Percentiles rank a stretch among this genome's conserved stretches.
Conservation (phyloP, 1,140 invertebrate species). For the Tribolium castaneum region DNA sequence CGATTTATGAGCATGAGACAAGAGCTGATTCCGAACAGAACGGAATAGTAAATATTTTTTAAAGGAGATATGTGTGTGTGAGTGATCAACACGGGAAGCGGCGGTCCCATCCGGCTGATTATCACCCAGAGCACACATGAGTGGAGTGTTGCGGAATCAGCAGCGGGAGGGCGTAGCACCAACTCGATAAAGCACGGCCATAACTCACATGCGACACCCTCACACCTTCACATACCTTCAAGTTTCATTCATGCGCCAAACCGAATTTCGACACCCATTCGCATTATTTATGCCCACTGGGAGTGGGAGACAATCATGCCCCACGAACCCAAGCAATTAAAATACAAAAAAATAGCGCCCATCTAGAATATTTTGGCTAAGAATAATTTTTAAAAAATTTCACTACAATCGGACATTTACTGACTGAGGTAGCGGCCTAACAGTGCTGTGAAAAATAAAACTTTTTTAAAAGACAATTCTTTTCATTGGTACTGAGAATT, state of each 20-base stretch:
- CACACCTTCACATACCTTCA: slow-evolving; percentile 38
- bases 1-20: background rate
- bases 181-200: slow-evolving; percentile 51
- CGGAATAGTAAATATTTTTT: slow-evolving; percentile 22
- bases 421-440: too few relatives aligned
- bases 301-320: too few relatives aligned
- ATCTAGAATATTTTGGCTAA: too few relatives aligned
- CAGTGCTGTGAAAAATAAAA: too few relatives aligned
- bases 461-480: too few relatives aligned
- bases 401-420: too few relatives aligned
- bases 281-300: too few relatives aligned
- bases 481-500: too few relatives aligned
- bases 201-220: slow-evolving; percentile 52
- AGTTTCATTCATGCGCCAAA: slow-evolving; percentile 35
- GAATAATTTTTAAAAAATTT: too few relatives aligned
- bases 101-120: slow-evolving; percentile 50
- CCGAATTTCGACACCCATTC: background rate
- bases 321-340: too few relatives aligned
- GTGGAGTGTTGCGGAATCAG: slow-evolving; percentile 57
- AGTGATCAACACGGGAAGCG: slow-evolving; percentile 30
- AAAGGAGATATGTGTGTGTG: slow-evolving; percentile 24
- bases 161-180: slow-evolving; percentile 45
- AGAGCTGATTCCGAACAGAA: background rate
- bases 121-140: slow-evolving; percentile 56
- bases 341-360: too few relatives aligned